phyloP scores from a whole-genome alignment of 2,888 invertebrate species.

The Cataglyphis cursor region DNA sequence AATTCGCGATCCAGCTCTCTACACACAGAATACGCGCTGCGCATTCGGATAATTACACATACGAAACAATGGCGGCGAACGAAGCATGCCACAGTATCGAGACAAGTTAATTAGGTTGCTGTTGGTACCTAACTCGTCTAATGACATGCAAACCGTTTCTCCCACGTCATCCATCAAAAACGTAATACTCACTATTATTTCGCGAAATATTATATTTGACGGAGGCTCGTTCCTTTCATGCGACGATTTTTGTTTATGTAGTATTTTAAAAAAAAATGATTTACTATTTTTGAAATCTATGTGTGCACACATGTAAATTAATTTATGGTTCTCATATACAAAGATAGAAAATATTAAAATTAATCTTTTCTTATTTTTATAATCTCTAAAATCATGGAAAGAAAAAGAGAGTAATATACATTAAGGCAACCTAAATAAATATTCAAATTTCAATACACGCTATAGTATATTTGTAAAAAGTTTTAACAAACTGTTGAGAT shows the following conservation, averaged over 20 bases:
- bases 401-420: not conserved
- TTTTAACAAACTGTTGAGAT: constrained; percentile 7
- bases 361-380: not conserved
- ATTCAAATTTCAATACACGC: constrained; percentile 7
- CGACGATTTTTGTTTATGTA: not conserved
- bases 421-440: not conserved
- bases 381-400: not conserved
- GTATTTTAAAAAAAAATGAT: not conserved
- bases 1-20: constrained; percentile 28
- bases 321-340: not conserved
- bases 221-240: not conserved
- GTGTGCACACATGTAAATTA: not conserved
- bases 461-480: not conserved
- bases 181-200: constrained; percentile 33
- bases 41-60: constrained; percentile 66
- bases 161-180: constrained; percentile 57
- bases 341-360: not conserved
- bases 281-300: not conserved
- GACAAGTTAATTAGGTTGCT: constrained; percentile 72
- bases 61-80: constrained; percentile 57
- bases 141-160: constrained; percentile 61
- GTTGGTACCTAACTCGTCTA: constrained; percentile 60
- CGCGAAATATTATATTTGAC: constrained; percentile 1
- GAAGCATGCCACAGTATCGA: constrained; percentile 60
- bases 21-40: constrained; percentile 43